Evolutionary conservation across 2,113 vertebrate genomes (phyloP).

Genomic region (Rhinichthys klamathensis): DNA sequence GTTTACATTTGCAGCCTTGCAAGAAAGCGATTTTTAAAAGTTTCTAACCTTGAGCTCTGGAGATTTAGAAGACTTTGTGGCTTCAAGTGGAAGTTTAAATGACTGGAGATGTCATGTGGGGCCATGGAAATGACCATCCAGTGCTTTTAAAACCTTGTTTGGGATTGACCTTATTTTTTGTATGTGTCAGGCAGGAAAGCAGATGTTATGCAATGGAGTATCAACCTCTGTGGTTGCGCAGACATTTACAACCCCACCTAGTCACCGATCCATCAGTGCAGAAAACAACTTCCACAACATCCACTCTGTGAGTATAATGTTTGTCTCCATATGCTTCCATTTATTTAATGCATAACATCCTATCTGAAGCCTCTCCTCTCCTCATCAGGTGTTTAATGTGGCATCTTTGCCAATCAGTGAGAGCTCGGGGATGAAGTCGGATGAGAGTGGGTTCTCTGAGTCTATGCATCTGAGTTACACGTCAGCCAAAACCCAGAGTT

Average conservation of each 20-base stretch:
- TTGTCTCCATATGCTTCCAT: background rate
- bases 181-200: conserved; percentile 54
- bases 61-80: background rate
- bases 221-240: conserved; percentile 68
- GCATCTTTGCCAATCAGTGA: conserved; percentile 79
- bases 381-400: conserved; percentile 84
- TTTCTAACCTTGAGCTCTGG: background rate
- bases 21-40: background rate
- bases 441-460: conserved; percentile 69
- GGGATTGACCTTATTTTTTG: background rate
- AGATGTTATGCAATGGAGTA: conserved; percentile 59
- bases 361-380: background rate
- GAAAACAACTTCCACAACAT: conserved; percentile 82
- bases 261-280: conserved; percentile 72
- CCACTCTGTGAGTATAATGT: conserved; percentile 77
- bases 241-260: conserved; percentile 80
- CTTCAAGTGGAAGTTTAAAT: background rate
- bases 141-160: background rate
- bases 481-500: conserved; percentile 87
- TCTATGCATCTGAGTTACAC: conserved; percentile 79
- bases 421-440: conserved; percentile 79
- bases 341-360: background rate
- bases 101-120: background rate
- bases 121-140: background rate
- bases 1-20: background rate